phyloP scores from a whole-genome alignment of 1,140 invertebrate species.

The Muscidifurax raptorellus region DNA sequence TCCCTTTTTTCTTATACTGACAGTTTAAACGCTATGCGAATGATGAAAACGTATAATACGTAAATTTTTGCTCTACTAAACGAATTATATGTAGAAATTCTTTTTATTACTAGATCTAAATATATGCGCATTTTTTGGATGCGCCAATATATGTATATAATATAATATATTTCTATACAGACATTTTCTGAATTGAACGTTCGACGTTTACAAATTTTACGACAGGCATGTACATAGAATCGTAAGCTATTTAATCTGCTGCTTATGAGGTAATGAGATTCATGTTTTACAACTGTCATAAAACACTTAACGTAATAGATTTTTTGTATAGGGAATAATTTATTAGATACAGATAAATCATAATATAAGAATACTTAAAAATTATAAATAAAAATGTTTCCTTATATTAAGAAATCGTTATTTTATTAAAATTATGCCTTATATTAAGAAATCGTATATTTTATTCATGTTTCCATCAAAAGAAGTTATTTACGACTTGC shows the following conservation, averaged over 20 bases:
- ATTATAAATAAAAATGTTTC: not conserved
- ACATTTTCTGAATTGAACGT: slow-evolving; percentile 12
- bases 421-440: not conserved
- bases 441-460: not conserved
- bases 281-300: not conserved
- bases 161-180: slow-evolving; percentile 13
- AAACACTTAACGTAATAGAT: not conserved
- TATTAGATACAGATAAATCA: not conserved
- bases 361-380: no score
- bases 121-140: not conserved
- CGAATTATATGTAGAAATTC: slow-evolving; percentile 22
- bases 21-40: slow-evolving; percentile 25
- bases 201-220: slow-evolving; percentile 4
- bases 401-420: not conserved
- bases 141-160: not conserved
- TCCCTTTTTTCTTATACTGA: not conserved
- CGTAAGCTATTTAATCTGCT: not conserved
- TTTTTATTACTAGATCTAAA: not conserved
- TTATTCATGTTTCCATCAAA: not conserved
- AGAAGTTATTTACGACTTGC: not conserved
- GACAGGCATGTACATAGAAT: not conserved
- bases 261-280: not conserved
- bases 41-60: slow-evolving; percentile 27
- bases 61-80: slow-evolving; percentile 10
- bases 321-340: not conserved